Base-by-base conservation (phyloP, 2,888 invertebrate species). In the Pasiphila rectangulata region DNA sequence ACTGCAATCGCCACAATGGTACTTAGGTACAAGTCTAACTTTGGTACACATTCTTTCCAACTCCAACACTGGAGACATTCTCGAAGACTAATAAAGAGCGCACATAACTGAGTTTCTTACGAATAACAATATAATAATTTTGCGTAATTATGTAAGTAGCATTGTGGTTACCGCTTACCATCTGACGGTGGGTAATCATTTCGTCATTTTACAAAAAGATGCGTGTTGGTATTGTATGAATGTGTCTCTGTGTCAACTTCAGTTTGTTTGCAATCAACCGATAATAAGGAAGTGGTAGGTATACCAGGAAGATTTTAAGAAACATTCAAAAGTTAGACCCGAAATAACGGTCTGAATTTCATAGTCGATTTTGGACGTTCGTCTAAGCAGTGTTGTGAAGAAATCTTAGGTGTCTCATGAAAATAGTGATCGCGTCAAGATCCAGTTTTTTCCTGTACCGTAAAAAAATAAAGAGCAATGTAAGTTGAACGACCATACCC, bases 401-500 rank as follows among this genome's bases (percentile, higher is more conserved):
- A n/a, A n/a, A n/a, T n/a, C n/a, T n/a, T n/a, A n/a, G n/a, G n/a
- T n/a, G n/a, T n/a, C n/a, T 37, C 20, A 32, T 42, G 30, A 16
- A 32, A 23, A 12, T 38, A 44, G 46, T 34, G 47, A 27, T 40
- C 46, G 39, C 39, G 49, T 36, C 24, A 27, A 72, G 73, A 76
- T 76, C 77, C 76, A 74, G 72, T 68, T 68, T 70, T 65, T 61
- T 68, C 53, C 51, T 65, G 56, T 62, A 69, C 70, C 73, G 72
- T 77, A 79, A 82, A 77, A 77, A 78, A 79, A 81, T 76, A 80
- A 83, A 81, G 75, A 79, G 79, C 80, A 76, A 78, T 67, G 75
- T 67, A 81, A 81, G 85, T 84, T 86, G 85, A 85, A 85, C 76
- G 85, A 79, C 84, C 84, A 82, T 60, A 61, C 53, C 59, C 6